These are phyloP conservation scores for Epizoanthus fatuus DNA, from an alignment of 92 coral and sea anemone species.

Conservation along the genomic window DNA sequence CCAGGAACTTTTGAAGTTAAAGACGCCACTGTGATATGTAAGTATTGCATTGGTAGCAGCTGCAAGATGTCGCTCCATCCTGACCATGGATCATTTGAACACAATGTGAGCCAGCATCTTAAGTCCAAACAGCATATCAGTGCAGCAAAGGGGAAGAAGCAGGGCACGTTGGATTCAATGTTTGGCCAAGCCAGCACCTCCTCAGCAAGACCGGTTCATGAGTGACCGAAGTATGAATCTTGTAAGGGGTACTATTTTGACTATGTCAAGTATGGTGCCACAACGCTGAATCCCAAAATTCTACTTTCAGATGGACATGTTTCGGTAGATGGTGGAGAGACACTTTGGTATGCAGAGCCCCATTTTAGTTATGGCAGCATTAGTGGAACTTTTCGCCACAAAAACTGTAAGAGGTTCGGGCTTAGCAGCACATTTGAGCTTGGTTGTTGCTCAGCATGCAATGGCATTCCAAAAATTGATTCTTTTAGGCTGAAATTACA, in stretches of 20 bases:
- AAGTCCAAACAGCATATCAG: conserved; percentile 47
- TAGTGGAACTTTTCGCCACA: conserved; percentile 65
- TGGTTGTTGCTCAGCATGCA: conserved; percentile 44
- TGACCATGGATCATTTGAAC: conserved; percentile 42
- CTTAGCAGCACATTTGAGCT: not conserved
- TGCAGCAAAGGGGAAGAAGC: conserved; percentile 54
- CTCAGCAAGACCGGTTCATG: not conserved
- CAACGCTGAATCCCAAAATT: conserved; percentile 39
- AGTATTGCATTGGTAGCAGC: conserved; percentile 47
- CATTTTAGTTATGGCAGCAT: conserved; percentile 28
- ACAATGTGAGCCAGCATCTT: conserved; percentile 41
- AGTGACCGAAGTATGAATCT: conserved; percentile 38
- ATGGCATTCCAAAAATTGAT: conserved; percentile 56
- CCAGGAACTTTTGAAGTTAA: too few species aligned
- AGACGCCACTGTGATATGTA: conserved; percentile 14
- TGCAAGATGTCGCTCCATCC: conserved; percentile 40
- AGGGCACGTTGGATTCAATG: conserved; percentile 32
- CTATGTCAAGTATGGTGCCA: conserved; percentile 54
- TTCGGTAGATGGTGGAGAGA: conserved; percentile 50
- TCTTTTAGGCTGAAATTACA: conserved; percentile 53
- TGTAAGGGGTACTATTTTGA: conserved; percentile 41
- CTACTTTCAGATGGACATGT: conserved; percentile 31
- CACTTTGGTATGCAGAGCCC: conserved; percentile 52
- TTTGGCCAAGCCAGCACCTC: conserved; percentile 22
- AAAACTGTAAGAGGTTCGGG: conserved; percentile 42